Evolutionary conservation across 2,797 vertebrate genomes (phyloP).

Genomic region (Paramormyrops hopkinsi): DNA sequence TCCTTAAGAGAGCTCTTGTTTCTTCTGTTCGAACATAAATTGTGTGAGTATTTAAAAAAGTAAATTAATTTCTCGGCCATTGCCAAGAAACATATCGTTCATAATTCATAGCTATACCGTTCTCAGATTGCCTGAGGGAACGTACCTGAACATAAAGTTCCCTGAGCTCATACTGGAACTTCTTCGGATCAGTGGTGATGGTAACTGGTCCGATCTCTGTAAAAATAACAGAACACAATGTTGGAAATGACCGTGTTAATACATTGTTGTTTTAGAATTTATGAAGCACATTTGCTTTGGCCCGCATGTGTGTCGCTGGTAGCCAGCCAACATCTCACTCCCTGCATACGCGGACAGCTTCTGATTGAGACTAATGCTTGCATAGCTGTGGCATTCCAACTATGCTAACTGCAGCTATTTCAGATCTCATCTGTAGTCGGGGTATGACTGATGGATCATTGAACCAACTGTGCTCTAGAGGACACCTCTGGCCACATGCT

Average conservation of each 20-base stretch:
- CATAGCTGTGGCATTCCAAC: neutral
- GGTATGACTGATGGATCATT: neutral
- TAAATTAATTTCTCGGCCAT: neutral
- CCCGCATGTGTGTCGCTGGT: slow-evolving; percentile 33
- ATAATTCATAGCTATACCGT: neutral
- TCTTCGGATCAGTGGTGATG: slow-evolving; percentile 97
- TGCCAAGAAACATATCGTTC: neutral
- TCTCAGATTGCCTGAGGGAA: slow-evolving; percentile 25
- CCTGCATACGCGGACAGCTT: slow-evolving; percentile 32
- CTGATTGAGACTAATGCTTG: slow-evolving; percentile 23
- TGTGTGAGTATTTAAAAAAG: neutral
- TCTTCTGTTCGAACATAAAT: neutral
- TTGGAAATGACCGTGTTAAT: slow-evolving; percentile 29
- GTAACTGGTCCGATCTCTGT: slow-evolving; percentile 96
- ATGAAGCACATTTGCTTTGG: slow-evolving; percentile 53
- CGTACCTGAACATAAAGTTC: slow-evolving; percentile 98
- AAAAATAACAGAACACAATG: slow-evolving; percentile 40
- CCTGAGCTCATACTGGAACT: slow-evolving; percentile 93
- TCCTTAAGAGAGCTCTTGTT: neutral
- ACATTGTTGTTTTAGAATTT: slow-evolving; percentile 17
- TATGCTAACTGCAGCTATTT: neutral
- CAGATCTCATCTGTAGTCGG: neutral
- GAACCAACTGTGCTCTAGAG: neutral
- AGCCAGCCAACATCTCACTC: slow-evolving; percentile 31
- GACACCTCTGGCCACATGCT: neutral